phyloP scores from a whole-genome alignment of 2,113 vertebrate genomes.

The Aldabrachelys gigantea region DNA sequence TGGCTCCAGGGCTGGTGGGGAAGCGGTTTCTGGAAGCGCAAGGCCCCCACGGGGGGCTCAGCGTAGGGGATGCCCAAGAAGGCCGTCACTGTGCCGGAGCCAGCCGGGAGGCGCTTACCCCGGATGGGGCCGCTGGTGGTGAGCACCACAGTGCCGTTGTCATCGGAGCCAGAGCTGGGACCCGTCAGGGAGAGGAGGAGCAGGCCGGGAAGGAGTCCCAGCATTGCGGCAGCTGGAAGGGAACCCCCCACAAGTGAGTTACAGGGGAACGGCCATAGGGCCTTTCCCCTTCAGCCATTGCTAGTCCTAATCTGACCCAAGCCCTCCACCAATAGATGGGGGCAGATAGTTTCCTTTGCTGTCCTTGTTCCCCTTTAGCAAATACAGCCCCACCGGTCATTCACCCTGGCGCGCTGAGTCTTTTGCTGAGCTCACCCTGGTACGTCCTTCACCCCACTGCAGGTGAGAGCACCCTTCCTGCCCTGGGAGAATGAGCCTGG shows the following conservation, averaged over 20 bases:
- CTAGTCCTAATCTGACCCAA: background rate
- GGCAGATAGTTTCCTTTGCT: background rate
- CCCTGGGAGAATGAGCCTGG: no score
- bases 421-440: background rate
- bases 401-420: background rate
- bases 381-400: background rate
- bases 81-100: background rate
- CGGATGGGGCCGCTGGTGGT: conserved; percentile 73
- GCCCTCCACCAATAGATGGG: background rate
- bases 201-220: background rate
- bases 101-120: conserved; percentile 62
- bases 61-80: background rate
- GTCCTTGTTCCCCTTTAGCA: background rate
- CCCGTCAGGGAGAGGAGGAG: background rate
- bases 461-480: background rate
- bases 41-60: background rate
- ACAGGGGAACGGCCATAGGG: background rate
- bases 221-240: background rate
- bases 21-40: background rate
- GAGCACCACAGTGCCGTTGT: conserved; percentile 61
- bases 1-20: background rate
- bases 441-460: background rate
- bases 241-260: background rate
- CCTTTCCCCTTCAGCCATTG: background rate
- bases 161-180: background rate